Conservation (phyloP, 2,888 invertebrate species). For the Tuta absoluta region DNA sequence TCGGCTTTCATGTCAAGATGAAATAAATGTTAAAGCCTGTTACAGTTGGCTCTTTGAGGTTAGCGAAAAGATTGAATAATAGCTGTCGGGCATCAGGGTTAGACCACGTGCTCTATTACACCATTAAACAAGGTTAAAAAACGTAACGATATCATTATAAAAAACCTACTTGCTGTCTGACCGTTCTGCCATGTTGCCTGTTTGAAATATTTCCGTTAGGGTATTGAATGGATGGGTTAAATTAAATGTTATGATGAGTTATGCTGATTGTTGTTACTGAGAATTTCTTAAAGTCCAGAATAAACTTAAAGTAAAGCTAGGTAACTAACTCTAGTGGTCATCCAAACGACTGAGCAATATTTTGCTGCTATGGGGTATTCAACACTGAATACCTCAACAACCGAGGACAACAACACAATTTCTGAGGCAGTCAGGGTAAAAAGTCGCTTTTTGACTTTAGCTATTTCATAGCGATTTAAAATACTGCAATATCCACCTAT, state of each 20-base stretch:
- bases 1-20: slow-evolving; percentile 24
- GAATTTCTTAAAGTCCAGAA: too few species aligned
- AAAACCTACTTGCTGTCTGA: slow-evolving; percentile 7
- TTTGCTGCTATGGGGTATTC: too few species aligned
- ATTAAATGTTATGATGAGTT: neutral
- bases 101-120: slow-evolving; percentile 18
- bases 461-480: too few species aligned
- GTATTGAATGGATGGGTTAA: neutral
- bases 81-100: slow-evolving; percentile 16
- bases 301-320: too few species aligned
- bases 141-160: slow-evolving; percentile 10
- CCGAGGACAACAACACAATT: too few species aligned
- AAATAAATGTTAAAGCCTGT: slow-evolving; percentile 21
- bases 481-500: too few species aligned
- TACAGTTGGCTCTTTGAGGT: slow-evolving; percentile 13
- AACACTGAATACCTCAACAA: too few species aligned
- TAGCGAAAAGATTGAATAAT: slow-evolving; percentile 19
- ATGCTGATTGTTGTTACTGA: too few species aligned
- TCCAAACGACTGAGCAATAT: too few species aligned
- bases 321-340: too few species aligned
- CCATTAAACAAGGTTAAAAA: slow-evolving; percentile 8
- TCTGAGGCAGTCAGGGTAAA: too few species aligned
- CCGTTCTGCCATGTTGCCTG: slow-evolving; percentile 8
- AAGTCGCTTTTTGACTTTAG: too few species aligned
- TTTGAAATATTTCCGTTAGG: slow-evolving; percentile 8